Conservation (phyloP, 1,140 invertebrate species). For the Phymorhynchus buccinoides region DNA sequence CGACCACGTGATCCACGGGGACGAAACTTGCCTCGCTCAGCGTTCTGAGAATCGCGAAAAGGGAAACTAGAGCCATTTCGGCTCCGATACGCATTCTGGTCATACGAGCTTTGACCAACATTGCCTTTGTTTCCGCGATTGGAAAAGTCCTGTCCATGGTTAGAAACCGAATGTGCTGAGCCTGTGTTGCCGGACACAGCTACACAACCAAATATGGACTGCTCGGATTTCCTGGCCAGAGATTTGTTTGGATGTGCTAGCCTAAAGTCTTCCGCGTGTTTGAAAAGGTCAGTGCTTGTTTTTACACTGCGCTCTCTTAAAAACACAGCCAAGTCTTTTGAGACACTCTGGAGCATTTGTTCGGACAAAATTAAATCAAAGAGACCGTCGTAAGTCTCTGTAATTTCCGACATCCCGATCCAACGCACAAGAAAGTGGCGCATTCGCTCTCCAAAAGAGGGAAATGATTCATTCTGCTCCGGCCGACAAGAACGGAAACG, state of each 20-base stretch:
- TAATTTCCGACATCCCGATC: background rate
- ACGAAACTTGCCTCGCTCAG: no score
- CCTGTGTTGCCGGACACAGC: background rate
- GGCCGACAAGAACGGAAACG: conserved; percentile 9
- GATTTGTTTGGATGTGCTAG: background rate
- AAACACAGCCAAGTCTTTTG: conserved; percentile 17
- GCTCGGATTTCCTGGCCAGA: background rate
- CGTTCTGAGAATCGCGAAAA: no score
- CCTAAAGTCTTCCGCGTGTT: background rate
- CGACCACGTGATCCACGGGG: no score
- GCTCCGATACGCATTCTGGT: no score
- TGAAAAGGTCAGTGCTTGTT: background rate
- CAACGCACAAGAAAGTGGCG: background rate
- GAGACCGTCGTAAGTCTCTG: background rate
- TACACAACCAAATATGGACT: background rate
- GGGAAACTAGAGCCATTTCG: no score
- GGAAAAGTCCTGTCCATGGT: no score
- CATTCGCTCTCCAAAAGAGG: background rate
- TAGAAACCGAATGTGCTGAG: background rate
- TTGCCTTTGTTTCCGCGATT: no score
- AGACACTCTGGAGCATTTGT: background rate
- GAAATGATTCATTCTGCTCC: background rate
- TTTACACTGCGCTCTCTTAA: background rate
- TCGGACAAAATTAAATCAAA: background rate
- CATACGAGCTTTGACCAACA: no score